phyloP scores from a whole-genome alignment of 2,888 invertebrate genomes.

The Xestoiulus laeticollis region DNA sequence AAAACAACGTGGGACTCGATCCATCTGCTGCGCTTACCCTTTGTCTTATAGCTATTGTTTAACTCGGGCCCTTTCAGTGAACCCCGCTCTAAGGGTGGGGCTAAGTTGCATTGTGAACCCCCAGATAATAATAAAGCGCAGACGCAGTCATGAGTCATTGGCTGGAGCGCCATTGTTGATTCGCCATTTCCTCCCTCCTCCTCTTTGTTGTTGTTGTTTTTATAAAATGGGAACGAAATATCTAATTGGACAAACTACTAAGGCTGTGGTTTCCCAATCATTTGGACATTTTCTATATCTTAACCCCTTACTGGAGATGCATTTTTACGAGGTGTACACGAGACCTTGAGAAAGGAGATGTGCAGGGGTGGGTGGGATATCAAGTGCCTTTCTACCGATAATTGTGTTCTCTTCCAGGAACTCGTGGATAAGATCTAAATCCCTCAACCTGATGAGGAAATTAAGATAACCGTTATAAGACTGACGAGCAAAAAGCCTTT shows the following conservation, averaged over 20 bases:
- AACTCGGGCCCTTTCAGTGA: neutral
- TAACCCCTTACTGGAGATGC: neutral
- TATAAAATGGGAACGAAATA: neutral
- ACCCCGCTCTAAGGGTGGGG: neutral
- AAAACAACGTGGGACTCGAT: conserved; percentile 37
- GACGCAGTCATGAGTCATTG: conserved; percentile 12
- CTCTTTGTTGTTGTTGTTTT: neutral
- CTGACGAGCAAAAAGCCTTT: neutral
- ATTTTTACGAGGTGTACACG: neutral
- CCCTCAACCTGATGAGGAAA: neutral
- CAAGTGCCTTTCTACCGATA: neutral
- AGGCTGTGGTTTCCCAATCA: neutral
- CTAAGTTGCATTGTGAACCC: conserved; percentile 28
- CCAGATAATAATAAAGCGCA: neutral
- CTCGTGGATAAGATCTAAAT: neutral
- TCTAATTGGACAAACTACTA: neutral
- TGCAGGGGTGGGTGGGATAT: neutral
- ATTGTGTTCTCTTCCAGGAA: neutral
- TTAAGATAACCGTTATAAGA: neutral
- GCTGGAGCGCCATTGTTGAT: conserved; percentile 15
- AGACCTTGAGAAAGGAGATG: neutral
- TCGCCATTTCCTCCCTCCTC: neutral
- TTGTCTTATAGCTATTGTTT: conserved; percentile 11
- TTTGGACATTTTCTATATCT: neutral
- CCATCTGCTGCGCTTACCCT: conserved; percentile 1